Conservation (phyloP, 2,888 invertebrate species). For the Chrysolina americana region DNA sequence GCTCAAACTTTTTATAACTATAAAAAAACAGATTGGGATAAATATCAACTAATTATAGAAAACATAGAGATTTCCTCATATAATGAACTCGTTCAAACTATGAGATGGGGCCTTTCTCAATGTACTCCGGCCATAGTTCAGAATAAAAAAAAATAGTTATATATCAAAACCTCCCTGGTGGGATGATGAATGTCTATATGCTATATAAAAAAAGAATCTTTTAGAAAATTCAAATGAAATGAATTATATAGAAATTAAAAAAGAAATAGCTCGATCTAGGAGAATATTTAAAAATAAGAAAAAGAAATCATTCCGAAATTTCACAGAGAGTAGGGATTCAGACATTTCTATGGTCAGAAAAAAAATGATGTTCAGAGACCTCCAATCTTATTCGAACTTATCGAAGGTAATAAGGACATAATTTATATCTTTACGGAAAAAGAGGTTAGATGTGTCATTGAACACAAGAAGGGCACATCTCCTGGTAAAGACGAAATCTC, state of each 20-base stretch:
- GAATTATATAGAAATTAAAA: neutral
- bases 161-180: neutral
- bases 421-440: neutral
- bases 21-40: neutral
- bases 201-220: neutral
- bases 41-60: neutral
- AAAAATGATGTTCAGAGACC: no score
- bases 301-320: no score
- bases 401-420: neutral
- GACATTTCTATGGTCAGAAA: no score
- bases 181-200: slow-evolving; percentile 6
- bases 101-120: neutral
- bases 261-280: no score
- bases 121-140: no score
- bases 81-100: neutral
- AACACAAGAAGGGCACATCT: neutral
- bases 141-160: no score
- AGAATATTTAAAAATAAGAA: no score
- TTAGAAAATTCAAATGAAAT: neutral
- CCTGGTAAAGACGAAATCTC: neutral
- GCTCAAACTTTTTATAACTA: no score
- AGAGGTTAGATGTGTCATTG: neutral
- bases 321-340: no score
- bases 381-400: neutral
- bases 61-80: neutral